Base-by-base conservation (phyloP, 2,888 invertebrate species). In the Clepsis dumicolana region DNA sequence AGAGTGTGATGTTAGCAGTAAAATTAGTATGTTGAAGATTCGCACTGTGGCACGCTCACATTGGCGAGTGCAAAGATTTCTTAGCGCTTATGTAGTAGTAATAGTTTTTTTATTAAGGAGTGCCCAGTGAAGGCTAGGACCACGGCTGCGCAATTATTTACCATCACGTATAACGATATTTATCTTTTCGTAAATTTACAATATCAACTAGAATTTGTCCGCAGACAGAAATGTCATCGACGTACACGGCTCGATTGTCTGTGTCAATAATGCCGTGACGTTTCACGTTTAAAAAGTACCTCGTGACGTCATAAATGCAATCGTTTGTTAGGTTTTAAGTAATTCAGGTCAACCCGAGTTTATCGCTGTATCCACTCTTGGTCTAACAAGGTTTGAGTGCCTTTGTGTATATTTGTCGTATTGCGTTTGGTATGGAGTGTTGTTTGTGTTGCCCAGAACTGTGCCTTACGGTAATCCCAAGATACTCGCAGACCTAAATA, bases 331-430 rank as follows among this genome's bases (percentile, higher is more conserved):
- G 53, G 53, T 24, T 66, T 65, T 53, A 53, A 66, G 53, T 52
- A 61, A 61, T 66, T 61, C 61, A 61, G 65, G 44, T 54, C 65
- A 44, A 32, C 44, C 32, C 53, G 53, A 44, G 53, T n/a, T 61
- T 66, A 66, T 54, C 65, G 25, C 41, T 65, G 29, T 60, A 32
- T 60, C 48, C n/a, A 21, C 44, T 53, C 53, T 44, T 35, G 24
- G 44, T 21, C 18, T 25, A 12, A 50, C 29, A 66, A 66, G 38
- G 38, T 38, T 38, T 5, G 38, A 38, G 38, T 44, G 53, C 12
- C 65, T 54, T n/a, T 61, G 53, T 44, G 65, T 32, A 61, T 65
- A 65, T 65, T 60, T 60, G 52, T 52, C 29, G 7, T 25, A 60
- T 65, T 65, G 60, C 65, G 52, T 65, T 52, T 38, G 38, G 38